These are phyloP conservation scores for Seira ritae DNA, from an alignment of 2,888 invertebrate species.

Conservation along the genomic window DNA sequence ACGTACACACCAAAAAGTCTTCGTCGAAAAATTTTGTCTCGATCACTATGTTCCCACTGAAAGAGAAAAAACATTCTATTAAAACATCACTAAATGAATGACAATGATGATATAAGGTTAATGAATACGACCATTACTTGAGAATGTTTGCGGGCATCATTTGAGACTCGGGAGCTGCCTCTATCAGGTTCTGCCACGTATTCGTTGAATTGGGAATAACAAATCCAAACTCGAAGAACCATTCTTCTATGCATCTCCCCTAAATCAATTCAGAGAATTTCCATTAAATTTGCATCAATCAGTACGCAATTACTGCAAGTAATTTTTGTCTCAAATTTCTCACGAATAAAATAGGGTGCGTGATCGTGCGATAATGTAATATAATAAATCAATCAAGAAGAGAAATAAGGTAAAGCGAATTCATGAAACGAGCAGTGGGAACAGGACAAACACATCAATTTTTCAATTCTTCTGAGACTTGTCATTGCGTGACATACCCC, in stretches of 20 bases:
- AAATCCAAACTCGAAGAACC: slow-evolving; percentile 99
- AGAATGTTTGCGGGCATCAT: slow-evolving; percentile 99
- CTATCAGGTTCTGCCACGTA: slow-evolving; percentile 99
- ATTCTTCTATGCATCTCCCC: slow-evolving; percentile 96
- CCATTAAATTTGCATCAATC: not conserved
- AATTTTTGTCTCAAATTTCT: too few species aligned
- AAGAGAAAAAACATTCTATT: too few species aligned
- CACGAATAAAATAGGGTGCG: too few species aligned
- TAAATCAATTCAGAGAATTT: slow-evolving; percentile 76
- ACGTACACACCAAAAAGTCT: slow-evolving; percentile 94
- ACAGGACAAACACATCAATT: too few species aligned
- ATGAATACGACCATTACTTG: slow-evolving; percentile 81
- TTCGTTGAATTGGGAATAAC: slow-evolving; percentile 99
- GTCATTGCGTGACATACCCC: too few species aligned
- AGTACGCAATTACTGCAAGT: not conserved
- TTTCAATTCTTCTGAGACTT: too few species aligned
- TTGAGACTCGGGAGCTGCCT: slow-evolving; percentile 99
- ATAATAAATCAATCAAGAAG: not conserved
- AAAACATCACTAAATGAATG: too few species aligned
- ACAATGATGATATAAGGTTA: too few species aligned
- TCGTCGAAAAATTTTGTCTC: slow-evolving; percentile 98
- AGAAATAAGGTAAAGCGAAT: too few species aligned
- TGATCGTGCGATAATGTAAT: not conserved
- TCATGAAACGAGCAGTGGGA: too few species aligned
- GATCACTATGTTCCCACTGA: slow-evolving; percentile 95